Evolutionary conservation across 2,797 vertebrate genomes (phyloP).

Genomic region (Esox lucius): DNA sequence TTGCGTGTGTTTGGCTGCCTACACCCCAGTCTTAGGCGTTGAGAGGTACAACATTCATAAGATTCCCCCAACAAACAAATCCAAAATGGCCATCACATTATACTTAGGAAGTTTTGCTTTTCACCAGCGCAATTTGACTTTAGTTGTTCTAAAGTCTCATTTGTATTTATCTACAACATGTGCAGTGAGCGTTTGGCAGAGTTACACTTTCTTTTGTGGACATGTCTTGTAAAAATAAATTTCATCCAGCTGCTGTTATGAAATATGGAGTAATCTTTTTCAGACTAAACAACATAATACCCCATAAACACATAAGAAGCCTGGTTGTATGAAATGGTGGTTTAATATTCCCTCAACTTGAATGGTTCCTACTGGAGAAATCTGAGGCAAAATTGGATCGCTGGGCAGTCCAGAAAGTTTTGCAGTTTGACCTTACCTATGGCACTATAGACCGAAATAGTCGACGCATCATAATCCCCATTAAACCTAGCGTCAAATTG

Average conservation of each 20-base stretch:
- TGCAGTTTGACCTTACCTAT: not conserved
- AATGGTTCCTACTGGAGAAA: not conserved
- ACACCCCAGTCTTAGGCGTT: constrained; percentile 31
- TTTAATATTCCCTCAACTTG: not conserved
- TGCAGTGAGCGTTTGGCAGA: constrained; percentile 3
- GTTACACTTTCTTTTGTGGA: constrained; percentile 10
- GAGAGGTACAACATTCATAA: constrained; percentile 56
- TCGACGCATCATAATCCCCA: too few species aligned
- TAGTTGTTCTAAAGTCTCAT: constrained; percentile 13
- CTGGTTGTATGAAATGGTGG: not conserved
- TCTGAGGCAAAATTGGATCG: not conserved
- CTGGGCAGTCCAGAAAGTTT: not conserved
- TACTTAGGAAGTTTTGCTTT: constrained; percentile 35
- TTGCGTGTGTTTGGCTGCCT: constrained; percentile 19
- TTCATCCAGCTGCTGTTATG: constrained; percentile 11
- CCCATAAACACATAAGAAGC: constrained; percentile 6
- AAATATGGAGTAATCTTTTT: constrained; percentile 3
- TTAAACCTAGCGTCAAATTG: not conserved
- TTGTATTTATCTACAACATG: constrained; percentile 26
- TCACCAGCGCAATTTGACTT: constrained; percentile 32
- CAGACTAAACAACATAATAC: constrained; percentile 17
- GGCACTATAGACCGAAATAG: not conserved
- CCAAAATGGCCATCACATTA: constrained; percentile 21
- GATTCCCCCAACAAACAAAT: constrained; percentile 55
- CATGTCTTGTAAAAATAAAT: constrained; percentile 6